Conservation (phyloP, 2,797 vertebrate species). For the Tiaroga cobitis region DNA sequence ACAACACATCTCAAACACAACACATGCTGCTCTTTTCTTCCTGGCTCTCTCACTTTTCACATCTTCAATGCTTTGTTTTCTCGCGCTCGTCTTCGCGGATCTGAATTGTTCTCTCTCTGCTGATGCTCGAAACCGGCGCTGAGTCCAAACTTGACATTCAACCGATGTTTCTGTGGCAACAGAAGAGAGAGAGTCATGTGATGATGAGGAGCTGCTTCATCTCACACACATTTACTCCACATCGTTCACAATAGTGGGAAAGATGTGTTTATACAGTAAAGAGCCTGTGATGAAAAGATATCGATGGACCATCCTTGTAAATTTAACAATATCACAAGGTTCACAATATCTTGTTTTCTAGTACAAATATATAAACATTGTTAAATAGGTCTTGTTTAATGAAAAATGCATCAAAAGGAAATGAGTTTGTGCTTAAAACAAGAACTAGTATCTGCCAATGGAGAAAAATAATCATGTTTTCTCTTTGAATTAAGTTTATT, state of each 20-base stretch:
- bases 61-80: neutral
- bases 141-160: conserved; percentile 61
- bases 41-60: neutral
- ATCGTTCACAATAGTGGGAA: too few relatives aligned
- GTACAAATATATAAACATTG: neutral
- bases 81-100: neutral
- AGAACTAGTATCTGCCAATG: neutral
- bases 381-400: neutral
- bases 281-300: neutral
- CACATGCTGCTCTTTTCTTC: neutral
- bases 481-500: neutral
- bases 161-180: conserved; percentile 64
- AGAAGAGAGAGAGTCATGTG: conserved; percentile 59
- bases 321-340: neutral
- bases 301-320: neutral
- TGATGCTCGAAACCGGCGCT: conserved; percentile 26
- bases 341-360: neutral
- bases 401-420: neutral
- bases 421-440: neutral
- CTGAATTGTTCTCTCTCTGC: conserved; percentile 23
- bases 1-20: neutral
- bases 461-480: neutral
- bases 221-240: neutral
- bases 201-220: conserved; percentile 47
- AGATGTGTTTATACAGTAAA: too few relatives aligned